These are phyloP conservation scores for Chironomus tentans DNA, from an alignment of 2,888 invertebrate species.

Conservation along the genomic window DNA sequence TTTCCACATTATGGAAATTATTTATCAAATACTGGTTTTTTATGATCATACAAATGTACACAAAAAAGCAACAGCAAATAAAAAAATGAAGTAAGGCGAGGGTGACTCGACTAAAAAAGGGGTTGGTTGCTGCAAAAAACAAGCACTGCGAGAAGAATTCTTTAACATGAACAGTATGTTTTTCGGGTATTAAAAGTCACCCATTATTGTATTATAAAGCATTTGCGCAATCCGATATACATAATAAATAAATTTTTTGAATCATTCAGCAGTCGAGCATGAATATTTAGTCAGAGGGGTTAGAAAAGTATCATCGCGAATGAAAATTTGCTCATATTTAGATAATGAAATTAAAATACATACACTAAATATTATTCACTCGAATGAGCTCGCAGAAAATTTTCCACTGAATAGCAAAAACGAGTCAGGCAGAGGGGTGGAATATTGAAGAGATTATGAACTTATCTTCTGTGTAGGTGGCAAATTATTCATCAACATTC, in stretches of 20 bases:
- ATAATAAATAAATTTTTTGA: not conserved
- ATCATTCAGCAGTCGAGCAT: not conserved
- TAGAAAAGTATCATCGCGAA: not conserved
- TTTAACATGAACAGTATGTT: not conserved
- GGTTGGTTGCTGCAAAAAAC: not conserved
- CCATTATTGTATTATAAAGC: slow-evolving; percentile 9
- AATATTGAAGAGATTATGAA: not conserved
- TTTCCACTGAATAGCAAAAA: no score
- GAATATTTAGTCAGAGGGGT: not conserved
- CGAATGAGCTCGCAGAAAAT: not conserved
- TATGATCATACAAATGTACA: not conserved
- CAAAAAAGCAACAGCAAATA: not conserved
- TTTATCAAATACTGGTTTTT: no score
- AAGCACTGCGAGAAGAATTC: not conserved
- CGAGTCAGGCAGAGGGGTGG: not conserved
- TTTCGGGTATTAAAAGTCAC: slow-evolving; percentile 8
- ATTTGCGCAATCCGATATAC: slow-evolving; percentile 22
- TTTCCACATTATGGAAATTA: no score
- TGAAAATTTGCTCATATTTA: not conserved
- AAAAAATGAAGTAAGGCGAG: no score
- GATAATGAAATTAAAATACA: slow-evolving; percentile 19
- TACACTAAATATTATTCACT: slow-evolving; percentile 3
- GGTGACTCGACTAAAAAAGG: not conserved
- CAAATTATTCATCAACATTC: not conserved
- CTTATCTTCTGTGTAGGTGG: slow-evolving; percentile 16